Evolutionary conservation across 2,888 invertebrate genomes (phyloP).

Genomic region (Diplazon laetatorius): DNA sequence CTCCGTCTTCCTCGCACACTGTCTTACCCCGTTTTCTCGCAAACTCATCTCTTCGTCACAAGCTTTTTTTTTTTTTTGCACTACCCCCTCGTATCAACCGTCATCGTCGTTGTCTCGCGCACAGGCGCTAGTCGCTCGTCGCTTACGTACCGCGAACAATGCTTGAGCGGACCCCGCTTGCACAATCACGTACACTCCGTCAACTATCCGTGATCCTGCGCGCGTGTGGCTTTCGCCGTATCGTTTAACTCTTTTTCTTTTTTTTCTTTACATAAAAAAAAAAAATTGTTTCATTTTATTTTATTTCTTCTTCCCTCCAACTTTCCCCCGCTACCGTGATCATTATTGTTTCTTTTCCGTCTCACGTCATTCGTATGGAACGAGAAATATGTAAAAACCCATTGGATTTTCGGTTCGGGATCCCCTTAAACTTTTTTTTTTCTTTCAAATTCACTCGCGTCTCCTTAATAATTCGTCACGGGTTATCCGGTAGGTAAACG

Average conservation of each 20-base stretch:
- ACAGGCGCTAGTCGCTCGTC: constrained; percentile 21
- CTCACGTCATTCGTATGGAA: not conserved
- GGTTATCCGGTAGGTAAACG: too few relatives aligned
- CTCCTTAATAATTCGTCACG: too few relatives aligned
- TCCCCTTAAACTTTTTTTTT: too few relatives aligned
- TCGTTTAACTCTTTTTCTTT: constrained; percentile 10
- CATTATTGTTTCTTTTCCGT: not conserved
- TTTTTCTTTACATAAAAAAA: too few relatives aligned
- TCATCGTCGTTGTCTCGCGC: too few relatives aligned
- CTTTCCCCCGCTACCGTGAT: not conserved
- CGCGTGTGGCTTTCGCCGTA: constrained; percentile 2
- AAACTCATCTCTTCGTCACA: not conserved
- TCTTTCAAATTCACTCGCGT: too few relatives aligned
- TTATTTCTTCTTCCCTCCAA: too few relatives aligned
- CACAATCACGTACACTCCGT: constrained; percentile 16
- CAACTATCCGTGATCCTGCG: constrained; percentile 13
- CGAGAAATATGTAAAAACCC: too few relatives aligned
- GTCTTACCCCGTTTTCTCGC: not conserved
- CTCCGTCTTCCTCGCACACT: not conserved
- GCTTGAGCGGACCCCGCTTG: constrained; percentile 19
- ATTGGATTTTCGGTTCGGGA: too few relatives aligned
- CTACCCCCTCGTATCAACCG: constrained; percentile 19
- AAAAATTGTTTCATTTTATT: too few relatives aligned
- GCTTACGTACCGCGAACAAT: constrained; percentile 19
- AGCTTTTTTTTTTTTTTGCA: not conserved